Conservation (phyloP, 2,888 invertebrate genomes). For the Heliconius erato region DNA sequence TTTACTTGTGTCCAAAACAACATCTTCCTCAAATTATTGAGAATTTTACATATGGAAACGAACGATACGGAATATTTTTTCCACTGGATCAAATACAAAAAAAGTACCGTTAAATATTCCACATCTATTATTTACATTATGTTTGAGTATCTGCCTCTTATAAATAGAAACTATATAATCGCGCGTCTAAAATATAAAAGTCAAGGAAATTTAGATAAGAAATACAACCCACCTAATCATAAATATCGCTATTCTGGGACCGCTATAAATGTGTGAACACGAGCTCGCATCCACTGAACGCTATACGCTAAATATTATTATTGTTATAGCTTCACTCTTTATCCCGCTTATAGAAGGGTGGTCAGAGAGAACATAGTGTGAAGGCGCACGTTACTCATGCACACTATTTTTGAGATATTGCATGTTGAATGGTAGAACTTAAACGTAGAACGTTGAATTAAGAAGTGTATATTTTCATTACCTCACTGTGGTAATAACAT, state of each 20-base stretch:
- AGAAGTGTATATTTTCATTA: no score
- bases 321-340: not conserved
- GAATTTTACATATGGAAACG: no score
- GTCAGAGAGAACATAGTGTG: not conserved
- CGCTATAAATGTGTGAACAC: slow-evolving; percentile 22
- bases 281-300: not conserved
- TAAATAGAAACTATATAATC: slow-evolving; percentile 5
- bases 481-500: no score
- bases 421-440: no score
- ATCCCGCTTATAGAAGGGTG: not conserved
- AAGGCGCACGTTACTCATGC: no score
- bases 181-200: slow-evolving; percentile 23
- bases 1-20: no score
- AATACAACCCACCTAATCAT: slow-evolving; percentile 31
- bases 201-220: slow-evolving; percentile 11
- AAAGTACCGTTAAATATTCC: not conserved
- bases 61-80: not conserved
- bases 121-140: not conserved
- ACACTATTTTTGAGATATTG: no score
- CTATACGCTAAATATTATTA: not conserved
- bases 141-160: slow-evolving; percentile 2
- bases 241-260: slow-evolving; percentile 32
- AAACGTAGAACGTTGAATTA: no score
- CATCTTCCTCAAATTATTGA: no score
- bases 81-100: not conserved